These are phyloP conservation scores for Silurus meridionalis DNA, from an alignment of 2,113 vertebrate genomes.

Conservation along the genomic window DNA sequence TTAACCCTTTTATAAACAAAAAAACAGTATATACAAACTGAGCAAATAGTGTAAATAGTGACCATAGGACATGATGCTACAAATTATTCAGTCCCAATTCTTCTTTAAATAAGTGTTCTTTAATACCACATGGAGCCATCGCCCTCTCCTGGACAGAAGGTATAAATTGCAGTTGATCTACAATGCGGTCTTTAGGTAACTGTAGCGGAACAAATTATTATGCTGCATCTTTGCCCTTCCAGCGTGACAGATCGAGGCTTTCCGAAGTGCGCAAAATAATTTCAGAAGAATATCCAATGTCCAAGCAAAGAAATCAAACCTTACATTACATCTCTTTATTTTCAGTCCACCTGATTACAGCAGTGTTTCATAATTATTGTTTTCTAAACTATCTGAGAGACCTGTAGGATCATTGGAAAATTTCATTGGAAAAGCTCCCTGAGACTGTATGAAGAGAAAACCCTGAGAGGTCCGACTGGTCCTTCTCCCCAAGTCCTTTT, in stretches of 20 bases:
- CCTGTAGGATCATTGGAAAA: not conserved
- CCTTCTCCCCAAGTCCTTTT: no score
- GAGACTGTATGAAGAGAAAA: no score
- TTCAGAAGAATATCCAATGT: not conserved
- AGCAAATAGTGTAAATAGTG: not conserved
- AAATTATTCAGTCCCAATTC: not conserved
- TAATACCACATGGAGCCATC: not conserved
- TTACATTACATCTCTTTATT: not conserved
- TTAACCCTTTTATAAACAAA: slow-evolving; percentile 75
- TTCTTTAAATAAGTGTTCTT: not conserved
- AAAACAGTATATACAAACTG: not conserved
- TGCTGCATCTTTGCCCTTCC: not conserved
- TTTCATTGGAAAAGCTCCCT: no score
- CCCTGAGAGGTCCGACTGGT: no score
- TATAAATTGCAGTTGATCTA: slow-evolving; percentile 39
- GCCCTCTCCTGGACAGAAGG: slow-evolving; percentile 90
- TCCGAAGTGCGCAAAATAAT: not conserved
- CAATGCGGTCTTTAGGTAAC: not conserved
- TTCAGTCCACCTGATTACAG: not conserved
- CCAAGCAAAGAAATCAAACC: not conserved
- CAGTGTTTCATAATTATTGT: not conserved
- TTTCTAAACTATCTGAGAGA: not conserved
- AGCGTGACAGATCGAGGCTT: not conserved
- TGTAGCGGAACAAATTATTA: not conserved
- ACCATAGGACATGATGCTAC: no score